A percentile compares a stretch with the other conserved stretches of the same genome.
Conservation (phyloP, 64 coral and sea anemone species). For the Pachyseris speciosa region DNA sequence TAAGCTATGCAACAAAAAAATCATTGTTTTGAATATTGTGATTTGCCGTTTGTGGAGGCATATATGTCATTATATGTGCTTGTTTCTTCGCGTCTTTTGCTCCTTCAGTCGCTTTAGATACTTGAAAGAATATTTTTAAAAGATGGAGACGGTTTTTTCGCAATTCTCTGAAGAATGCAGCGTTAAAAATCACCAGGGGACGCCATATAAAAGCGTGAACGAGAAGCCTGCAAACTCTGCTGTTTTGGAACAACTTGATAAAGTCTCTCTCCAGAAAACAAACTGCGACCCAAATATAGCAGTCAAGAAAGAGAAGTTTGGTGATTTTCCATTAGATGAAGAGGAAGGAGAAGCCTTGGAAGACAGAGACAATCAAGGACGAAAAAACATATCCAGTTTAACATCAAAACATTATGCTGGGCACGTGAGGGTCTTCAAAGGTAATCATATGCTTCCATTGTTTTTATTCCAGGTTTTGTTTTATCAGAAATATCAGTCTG, state of each 20-base stretch:
- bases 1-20: not conserved
- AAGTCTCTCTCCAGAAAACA: not conserved
- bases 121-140: not conserved
- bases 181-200: not conserved
- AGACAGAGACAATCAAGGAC: conserved; percentile 17
- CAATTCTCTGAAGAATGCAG: not conserved
- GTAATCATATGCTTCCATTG: not conserved
- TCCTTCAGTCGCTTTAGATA: not conserved
- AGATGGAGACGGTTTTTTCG: not conserved
- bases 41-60: too few species aligned
- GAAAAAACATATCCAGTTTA: conserved; percentile 29
- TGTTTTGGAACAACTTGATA: not conserved
- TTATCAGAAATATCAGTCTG: not conserved
- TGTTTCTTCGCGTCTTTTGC: not conserved
- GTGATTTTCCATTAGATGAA: not conserved
- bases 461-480: not conserved
- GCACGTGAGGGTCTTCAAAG: conserved; percentile 65
- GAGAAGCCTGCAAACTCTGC: not conserved
- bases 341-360: conserved; percentile 1
- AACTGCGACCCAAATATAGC: not conserved
- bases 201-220: not conserved
- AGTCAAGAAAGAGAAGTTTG: not conserved
- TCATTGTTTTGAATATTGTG: too few species aligned
- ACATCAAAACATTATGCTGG: conserved; percentile 12
- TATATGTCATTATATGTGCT: not conserved